Base-by-base conservation (phyloP, 2,113 vertebrate species). In the Tretioscincus oriximinensis region DNA sequence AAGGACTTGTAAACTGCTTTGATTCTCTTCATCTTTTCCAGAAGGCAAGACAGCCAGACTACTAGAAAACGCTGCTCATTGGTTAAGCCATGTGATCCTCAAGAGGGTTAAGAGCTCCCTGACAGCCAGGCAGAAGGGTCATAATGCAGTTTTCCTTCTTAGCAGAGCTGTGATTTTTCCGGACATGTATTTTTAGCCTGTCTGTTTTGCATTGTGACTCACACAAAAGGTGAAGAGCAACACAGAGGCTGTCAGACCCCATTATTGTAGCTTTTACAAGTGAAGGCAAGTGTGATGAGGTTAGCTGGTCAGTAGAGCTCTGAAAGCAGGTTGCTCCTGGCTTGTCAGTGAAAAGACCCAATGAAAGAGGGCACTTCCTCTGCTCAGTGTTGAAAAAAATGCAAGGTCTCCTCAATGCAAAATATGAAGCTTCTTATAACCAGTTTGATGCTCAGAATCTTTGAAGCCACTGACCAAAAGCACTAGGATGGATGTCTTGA, bases 291-390 rank as follows among this genome's bases (percentile, higher is more conserved):
- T 84, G 70, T 82, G 90, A 90, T 89, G 89, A 86, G 90, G 89
- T 89, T 89, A 87, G 81, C 82, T 90, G 90, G 81, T 84, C 89
- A 88, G 86, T 67, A 71, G 72, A 90, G 86, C 47, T 82, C 84
- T 81, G 12, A 87, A 86, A 89, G 86, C 87, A 89, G 89, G 91
- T 81, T 90, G 85, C 88, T 91, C 90, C 91, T 90, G 87, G 88
- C 85, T 85, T 91, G 76, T 81, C 90, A 90, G 89, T 91, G 90
- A 81, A 67, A 73, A 76, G 88, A 85, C 82, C 89, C 51, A 54
- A 90, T 86, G 85, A 0, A 1, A 60, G 20, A 83, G 88, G 16
- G 86, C 79, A 81, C 77, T 81, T 78, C 84, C 68, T 72, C 83
- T 78, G 87, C 88, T 88, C 82, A 86, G 68, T 83, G 86, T 82